phyloP scores from a whole-genome alignment of 2,888 invertebrate genomes.

The Eucera pruinosa region DNA sequence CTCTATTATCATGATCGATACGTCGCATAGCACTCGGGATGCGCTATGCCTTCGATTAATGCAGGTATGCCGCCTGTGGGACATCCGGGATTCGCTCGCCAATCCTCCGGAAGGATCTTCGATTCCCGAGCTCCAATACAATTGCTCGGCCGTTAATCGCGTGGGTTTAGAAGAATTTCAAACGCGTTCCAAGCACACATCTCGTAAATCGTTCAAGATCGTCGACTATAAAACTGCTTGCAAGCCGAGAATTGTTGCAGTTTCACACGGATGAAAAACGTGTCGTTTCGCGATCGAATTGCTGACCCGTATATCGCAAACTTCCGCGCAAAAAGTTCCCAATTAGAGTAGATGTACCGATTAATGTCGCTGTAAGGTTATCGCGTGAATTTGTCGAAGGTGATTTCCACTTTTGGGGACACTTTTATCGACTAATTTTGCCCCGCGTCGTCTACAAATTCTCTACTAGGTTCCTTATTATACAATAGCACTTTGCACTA shows the following conservation, averaged over 20 bases:
- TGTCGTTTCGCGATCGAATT: too few species aligned
- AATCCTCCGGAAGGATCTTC: background rate
- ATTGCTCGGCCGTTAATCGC: slow-evolving; percentile 11
- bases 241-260: background rate
- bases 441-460: too few species aligned
- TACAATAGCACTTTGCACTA: too few species aligned
- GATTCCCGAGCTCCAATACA: background rate
- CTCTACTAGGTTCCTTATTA: too few species aligned
- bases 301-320: too few species aligned
- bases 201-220: background rate
- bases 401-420: too few species aligned
- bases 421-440: too few species aligned
- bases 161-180: background rate
- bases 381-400: too few species aligned
- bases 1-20: slow-evolving; percentile 57
- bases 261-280: too few species aligned
- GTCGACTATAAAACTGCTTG: background rate
- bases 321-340: too few species aligned
- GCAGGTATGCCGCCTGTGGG: slow-evolving; percentile 9
- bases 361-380: too few species aligned
- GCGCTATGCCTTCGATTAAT: slow-evolving; percentile 38
- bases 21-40: slow-evolving; percentile 11
- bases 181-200: background rate
- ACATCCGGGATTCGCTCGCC: background rate
- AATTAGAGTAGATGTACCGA: too few species aligned